phyloP scores from a whole-genome alignment of 2,888 invertebrate species.

The Geophilus truncorum region DNA sequence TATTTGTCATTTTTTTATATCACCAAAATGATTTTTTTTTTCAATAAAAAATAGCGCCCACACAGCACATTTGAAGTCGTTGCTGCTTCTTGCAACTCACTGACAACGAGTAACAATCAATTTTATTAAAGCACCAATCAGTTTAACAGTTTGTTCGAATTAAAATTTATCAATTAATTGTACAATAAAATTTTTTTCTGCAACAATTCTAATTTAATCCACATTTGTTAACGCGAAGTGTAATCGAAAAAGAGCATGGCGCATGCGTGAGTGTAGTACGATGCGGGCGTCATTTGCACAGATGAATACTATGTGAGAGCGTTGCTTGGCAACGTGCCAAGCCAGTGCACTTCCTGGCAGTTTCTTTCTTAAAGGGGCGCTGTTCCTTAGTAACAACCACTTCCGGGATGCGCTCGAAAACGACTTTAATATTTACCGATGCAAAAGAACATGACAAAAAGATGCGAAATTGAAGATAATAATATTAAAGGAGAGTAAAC shows the following conservation, averaged over 20 bases:
- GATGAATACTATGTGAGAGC: constrained; percentile 7
- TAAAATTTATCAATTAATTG: not conserved
- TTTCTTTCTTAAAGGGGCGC: constrained; percentile 17
- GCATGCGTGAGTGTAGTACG: not conserved
- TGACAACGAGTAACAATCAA: not conserved
- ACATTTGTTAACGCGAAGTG: not conserved
- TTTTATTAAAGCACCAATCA: not conserved
- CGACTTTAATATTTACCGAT: not conserved
- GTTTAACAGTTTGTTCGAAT: not conserved
- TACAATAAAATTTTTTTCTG: not conserved
- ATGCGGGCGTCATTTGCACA: constrained; percentile 21
- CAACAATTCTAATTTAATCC: not conserved
- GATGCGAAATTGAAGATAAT: no score
- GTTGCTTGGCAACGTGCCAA: constrained; percentile 19
- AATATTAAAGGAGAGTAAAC: not conserved
- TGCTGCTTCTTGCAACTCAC: not conserved
- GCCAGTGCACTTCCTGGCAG: constrained; percentile 27
- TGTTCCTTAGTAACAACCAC: constrained; percentile 13
- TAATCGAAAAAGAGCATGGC: not conserved
- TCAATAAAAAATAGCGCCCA: not conserved
- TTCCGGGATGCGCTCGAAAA: constrained; percentile 23
- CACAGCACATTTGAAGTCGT: not conserved
- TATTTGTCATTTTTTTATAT: not conserved
- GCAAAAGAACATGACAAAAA: not conserved
- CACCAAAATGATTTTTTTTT: not conserved